These are phyloP conservation scores for Zaprionus inermis DNA, from an alignment of 1,140 invertebrate genomes.

Conservation along the genomic window DNA sequence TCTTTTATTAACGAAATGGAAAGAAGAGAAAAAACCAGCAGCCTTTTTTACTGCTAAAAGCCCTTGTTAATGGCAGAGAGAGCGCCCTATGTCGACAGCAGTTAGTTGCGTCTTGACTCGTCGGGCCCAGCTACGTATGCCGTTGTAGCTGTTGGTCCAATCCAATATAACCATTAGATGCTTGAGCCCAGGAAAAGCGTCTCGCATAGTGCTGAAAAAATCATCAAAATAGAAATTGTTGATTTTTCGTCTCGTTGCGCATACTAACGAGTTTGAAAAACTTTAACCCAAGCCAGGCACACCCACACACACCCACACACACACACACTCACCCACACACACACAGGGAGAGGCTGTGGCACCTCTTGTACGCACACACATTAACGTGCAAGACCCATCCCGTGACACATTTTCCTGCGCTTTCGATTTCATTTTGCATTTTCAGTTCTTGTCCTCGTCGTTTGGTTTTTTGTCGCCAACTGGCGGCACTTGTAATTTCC, in stretches of 20 bases:
- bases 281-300: slow-evolving; percentile 61
- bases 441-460: slow-evolving; percentile 16
- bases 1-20: not conserved
- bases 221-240: slow-evolving; percentile 81
- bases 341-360: slow-evolving; percentile 15
- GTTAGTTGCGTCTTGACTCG: not conserved
- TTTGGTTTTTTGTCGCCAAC: slow-evolving; percentile 59
- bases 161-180: slow-evolving; percentile 50
- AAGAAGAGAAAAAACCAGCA: not conserved
- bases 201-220: slow-evolving; percentile 61
- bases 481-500: slow-evolving; percentile 79
- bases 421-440: slow-evolving; percentile 81
- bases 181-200: slow-evolving; percentile 8
- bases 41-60: not conserved
- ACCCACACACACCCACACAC: slow-evolving; percentile 31
- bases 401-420: slow-evolving; percentile 62
- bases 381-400: slow-evolving; percentile 59
- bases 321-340: slow-evolving; percentile 21
- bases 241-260: slow-evolving; percentile 80
- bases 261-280: slow-evolving; percentile 74
- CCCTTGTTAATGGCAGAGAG: no score
- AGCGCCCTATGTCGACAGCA: not conserved
- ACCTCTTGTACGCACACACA: slow-evolving; percentile 31
- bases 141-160: not conserved
- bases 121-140: not conserved